These are phyloP conservation scores for Henicopernis longicauda DNA, from an alignment of 2,113 vertebrate genomes.

Conservation along the genomic window DNA sequence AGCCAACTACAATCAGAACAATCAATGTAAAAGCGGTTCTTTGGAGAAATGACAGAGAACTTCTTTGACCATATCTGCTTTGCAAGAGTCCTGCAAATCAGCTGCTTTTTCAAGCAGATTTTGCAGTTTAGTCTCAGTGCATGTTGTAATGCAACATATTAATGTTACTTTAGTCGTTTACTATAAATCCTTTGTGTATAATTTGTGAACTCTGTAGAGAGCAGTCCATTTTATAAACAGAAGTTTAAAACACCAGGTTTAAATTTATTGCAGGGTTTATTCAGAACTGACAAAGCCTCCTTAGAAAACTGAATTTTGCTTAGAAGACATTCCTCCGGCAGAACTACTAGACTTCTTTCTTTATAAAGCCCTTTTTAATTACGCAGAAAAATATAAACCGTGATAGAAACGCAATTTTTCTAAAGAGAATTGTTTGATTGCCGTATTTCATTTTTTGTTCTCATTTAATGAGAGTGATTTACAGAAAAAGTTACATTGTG, in stretches of 20 bases:
- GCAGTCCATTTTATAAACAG: slow-evolving; percentile 38
- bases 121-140: neutral
- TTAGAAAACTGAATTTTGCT: slow-evolving; percentile 31
- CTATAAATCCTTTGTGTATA: slow-evolving; percentile 24
- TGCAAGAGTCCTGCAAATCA: neutral
- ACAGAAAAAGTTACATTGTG: neutral
- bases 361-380: neutral
- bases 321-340: neutral
- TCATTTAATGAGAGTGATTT: neutral
- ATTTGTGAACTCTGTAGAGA: slow-evolving; percentile 19
- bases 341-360: neutral
- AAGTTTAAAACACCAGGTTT: slow-evolving; percentile 29
- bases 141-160: neutral
- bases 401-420: neutral
- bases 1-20: neutral
- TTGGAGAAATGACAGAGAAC: neutral
- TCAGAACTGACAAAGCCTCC: slow-evolving; percentile 40
- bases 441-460: neutral
- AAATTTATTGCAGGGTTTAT: slow-evolving; percentile 34
- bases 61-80: neutral
- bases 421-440: neutral
- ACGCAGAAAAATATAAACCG: neutral
- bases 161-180: neutral
- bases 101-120: neutral
- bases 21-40: neutral